phyloP scores from a whole-genome alignment of 2,797 vertebrate genomes.

The Micrastur ruficollis region DNA sequence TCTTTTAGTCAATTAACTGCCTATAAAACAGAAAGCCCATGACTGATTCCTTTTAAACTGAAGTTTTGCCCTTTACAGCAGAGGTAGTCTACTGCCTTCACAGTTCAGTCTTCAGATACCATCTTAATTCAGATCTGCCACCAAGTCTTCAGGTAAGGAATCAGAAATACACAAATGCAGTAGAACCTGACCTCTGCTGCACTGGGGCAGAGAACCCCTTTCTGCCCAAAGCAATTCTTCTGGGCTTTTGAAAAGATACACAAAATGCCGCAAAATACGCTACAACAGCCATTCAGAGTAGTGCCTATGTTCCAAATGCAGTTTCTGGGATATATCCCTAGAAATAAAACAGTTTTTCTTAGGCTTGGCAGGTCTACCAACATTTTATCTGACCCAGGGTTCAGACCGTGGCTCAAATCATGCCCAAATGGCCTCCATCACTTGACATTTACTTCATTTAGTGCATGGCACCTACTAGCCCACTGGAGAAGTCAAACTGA shows the following conservation, averaged over 20 bases:
- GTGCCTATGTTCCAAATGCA: neutral
- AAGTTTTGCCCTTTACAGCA: neutral
- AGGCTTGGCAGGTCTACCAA: neutral
- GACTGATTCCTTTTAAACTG: neutral
- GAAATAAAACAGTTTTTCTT: neutral
- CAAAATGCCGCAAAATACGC: neutral
- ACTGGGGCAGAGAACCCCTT: neutral
- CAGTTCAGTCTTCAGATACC: neutral
- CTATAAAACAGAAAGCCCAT: neutral
- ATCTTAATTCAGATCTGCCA: neutral
- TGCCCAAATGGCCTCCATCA: neutral
- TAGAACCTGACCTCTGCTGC: neutral
- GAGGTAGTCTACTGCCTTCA: neutral
- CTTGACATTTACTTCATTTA: neutral
- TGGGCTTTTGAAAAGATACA: neutral
- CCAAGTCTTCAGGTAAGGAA: neutral
- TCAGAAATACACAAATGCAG: neutral
- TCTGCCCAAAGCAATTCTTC: neutral
- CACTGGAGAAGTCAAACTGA: neutral
- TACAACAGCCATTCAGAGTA: neutral
- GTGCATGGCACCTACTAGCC: neutral
- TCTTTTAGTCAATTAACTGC: neutral
- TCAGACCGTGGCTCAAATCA: neutral
- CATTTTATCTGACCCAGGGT: neutral
- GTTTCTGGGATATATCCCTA: neutral